Percentiles rank a stretch among this genome's conserved stretches.
These are phyloP conservation scores for Copsychus sechellarum DNA, from an alignment of 2,113 vertebrate species.

Conservation along the genomic window DNA sequence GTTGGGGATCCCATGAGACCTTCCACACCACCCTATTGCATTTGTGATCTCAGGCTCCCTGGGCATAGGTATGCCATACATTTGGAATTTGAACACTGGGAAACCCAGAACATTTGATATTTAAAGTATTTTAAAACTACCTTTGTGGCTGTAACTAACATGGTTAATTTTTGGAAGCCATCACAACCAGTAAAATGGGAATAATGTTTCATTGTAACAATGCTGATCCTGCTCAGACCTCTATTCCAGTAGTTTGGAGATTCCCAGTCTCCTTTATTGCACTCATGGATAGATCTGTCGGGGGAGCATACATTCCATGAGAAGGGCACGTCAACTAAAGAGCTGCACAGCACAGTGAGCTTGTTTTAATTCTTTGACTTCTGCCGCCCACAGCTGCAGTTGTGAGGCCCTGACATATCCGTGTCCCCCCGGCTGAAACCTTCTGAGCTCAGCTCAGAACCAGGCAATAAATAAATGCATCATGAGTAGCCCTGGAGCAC, in stretches of 20 bases:
- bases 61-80: too few species aligned
- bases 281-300: neutral
- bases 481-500: neutral
- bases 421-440: neutral
- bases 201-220: neutral
- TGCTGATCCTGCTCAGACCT: neutral
- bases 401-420: neutral
- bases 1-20: rapidly evolving
- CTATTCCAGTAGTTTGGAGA: rapidly evolving
- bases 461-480: neutral
- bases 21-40: rapidly evolving
- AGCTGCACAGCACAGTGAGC: neutral
- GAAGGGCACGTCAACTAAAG: rapidly evolving
- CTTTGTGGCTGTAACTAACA: neutral
- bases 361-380: neutral
- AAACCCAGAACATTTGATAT: neutral
- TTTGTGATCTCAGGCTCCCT: neutral
- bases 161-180: neutral
- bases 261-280: neutral
- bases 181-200: neutral
- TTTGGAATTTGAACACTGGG: neutral
- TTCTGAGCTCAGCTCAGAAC: neutral
- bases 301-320: rapidly evolving
- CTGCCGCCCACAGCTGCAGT: too few species aligned
- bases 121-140: neutral